Percentiles rank a stretch among this genome's conserved stretches.
These are phyloP conservation scores for Diplodus puntazzo DNA, from an alignment of 2,797 vertebrate species.

Conservation along the genomic window DNA sequence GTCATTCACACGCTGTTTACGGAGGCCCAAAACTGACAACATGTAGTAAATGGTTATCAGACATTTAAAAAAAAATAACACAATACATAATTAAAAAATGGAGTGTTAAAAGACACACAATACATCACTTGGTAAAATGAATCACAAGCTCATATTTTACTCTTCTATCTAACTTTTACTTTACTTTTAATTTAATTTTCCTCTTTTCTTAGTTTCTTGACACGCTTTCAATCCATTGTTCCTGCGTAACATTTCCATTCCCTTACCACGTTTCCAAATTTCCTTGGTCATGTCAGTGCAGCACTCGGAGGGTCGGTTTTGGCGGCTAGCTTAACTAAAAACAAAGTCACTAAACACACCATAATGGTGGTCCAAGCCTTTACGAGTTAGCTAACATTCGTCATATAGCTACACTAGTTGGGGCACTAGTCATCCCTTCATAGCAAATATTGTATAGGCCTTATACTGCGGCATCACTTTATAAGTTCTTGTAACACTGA, in stretches of 20 bases:
- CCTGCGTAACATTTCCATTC: neutral
- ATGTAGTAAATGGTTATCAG: neutral
- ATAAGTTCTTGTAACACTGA: too few species aligned
- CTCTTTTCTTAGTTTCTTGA: neutral
- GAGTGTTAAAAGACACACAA: neutral
- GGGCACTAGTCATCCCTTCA: neutral
- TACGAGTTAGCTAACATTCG: neutral
- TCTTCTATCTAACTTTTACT: neutral
- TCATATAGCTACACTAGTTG: neutral
- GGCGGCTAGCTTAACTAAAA: neutral
- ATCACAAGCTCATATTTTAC: neutral
- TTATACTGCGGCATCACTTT: neutral
- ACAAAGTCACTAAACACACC: neutral
- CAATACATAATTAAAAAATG: neutral
- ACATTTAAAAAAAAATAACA: neutral
- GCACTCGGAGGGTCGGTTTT: neutral
- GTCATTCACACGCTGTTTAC: neutral
- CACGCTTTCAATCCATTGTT: neutral
- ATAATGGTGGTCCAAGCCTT: neutral
- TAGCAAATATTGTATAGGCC: too few species aligned
- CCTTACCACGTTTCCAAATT: neutral
- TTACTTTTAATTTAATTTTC: neutral
- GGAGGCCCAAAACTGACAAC: neutral
- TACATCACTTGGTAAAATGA: too few species aligned
- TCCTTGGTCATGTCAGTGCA: neutral